Base-by-base conservation (phyloP, 2,113 vertebrate species). In the Brachionichthys hirsutus region DNA sequence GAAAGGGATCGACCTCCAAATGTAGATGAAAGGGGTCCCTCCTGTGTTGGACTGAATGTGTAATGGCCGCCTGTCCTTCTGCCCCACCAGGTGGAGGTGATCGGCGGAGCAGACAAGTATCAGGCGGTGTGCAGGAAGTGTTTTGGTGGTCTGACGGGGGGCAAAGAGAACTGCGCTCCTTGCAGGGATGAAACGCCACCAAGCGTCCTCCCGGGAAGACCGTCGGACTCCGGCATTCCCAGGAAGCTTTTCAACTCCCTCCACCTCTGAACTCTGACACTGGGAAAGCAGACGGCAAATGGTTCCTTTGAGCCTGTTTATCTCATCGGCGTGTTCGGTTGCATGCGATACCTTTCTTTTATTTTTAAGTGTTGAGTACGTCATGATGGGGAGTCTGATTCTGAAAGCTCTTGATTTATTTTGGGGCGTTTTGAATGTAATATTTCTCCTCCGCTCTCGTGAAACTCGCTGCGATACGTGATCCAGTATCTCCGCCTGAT, bases 101-200 rank as follows among this genome's bases (percentile, higher is more conserved):
- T 99, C 0, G 96, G 97, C 4, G 96, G 97, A 6, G 90, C 94
- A 0, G 97, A 99, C 80, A 99, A 94, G 54, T 99, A 99, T 73
- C 95, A 96, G 30, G 94, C 96, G 0, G 94, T 93, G 59, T 99
- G 96, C 70, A 85, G 96, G 14, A 77, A 66, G 58, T 98, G 96
- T 88, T 96, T 95, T 38, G 95, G 95, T 30, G 57, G 70, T 44
- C 89, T 92, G 46, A 17, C 0, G 68, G 4, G 2, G 0, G 0
- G 88, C 81, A 83, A 98, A 47, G 95, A 98, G 87, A 97, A 99
- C 19, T 0, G 78, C 0, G 41, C 42, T 18, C 76, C 63, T 9
- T 9, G 54, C 52, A 74, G 77, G 65, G 60, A 88, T 0, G 82
- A 88, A 45, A 90, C 90, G 0, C 88, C 86, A 8, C 75, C 67